A percentile compares a stretch with the other conserved stretches of the same genome.
Conservation (phyloP, 1,140 invertebrate species). For the Cryptotermes secundus region DNA sequence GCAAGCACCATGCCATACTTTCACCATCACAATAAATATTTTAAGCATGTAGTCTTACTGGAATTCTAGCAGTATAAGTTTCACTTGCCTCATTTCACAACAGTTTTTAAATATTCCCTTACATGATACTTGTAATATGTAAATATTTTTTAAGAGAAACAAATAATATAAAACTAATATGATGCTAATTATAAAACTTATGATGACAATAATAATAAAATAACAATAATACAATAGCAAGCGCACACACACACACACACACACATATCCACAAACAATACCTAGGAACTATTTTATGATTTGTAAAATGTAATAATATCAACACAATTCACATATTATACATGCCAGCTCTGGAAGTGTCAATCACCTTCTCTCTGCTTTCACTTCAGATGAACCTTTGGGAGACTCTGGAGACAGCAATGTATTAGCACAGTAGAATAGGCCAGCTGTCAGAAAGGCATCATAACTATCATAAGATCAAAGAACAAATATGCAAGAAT, state of each 20-base stretch:
- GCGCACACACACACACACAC: too few species aligned
- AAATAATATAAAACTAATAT: background rate
- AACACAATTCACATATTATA: background rate
- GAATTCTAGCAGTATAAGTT: slow-evolving; percentile 2
- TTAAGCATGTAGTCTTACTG: background rate
- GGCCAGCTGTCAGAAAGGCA: background rate
- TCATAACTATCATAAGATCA: too few species aligned
- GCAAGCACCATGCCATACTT: background rate
- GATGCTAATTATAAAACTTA: too few species aligned
- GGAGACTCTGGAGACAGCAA: background rate
- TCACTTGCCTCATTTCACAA: background rate
- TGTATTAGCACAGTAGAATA: background rate
- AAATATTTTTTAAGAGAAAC: background rate
- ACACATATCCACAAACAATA: background rate
- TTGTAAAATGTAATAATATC: slow-evolving; percentile 6
- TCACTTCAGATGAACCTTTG: background rate
- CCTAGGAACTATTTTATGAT: slow-evolving; percentile 15
- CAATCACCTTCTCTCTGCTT: background rate
- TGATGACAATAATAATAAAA: background rate
- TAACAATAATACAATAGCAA: background rate
- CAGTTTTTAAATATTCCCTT: background rate
- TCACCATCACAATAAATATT: background rate
- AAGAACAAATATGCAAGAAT: too few species aligned
- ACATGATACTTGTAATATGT: slow-evolving; percentile 4
- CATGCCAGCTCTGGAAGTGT: background rate